A percentile compares a stretch with the other conserved stretches of the same genome.
These are phyloP conservation scores for Eucera pruinosa DNA, from an alignment of 2,888 invertebrate genomes.

Conservation along the genomic window DNA sequence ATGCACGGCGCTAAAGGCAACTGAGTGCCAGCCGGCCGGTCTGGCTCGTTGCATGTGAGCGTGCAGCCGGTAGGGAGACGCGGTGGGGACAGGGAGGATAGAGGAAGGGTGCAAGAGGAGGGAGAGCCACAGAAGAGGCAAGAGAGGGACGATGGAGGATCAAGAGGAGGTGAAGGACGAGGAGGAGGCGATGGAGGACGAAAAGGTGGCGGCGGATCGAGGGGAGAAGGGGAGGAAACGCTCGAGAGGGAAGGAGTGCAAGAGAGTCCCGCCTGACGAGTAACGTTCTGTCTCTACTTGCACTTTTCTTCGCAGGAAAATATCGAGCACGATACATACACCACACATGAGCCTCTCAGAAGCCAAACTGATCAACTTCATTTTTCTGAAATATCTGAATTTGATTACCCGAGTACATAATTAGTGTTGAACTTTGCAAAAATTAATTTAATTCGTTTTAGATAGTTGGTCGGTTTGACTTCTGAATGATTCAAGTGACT, in stretches of 20 bases:
- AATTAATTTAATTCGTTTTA: too few species aligned
- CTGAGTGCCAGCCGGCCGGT: constrained; percentile 77
- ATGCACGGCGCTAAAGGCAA: constrained; percentile 77
- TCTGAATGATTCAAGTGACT: too few species aligned
- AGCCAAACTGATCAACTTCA: too few species aligned
- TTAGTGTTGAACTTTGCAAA: too few species aligned
- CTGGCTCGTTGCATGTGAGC: constrained; percentile 70
- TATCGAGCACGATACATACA: not conserved
- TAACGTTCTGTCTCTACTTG: constrained; percentile 67
- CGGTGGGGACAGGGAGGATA: constrained; percentile 37
- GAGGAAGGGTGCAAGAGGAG: constrained; percentile 33
- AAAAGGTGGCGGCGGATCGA: constrained; percentile 30
- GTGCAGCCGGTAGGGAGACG: constrained; percentile 54
- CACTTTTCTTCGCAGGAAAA: constrained; percentile 57
- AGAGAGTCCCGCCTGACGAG: constrained; percentile 56
- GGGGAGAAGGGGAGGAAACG: constrained; percentile 18
- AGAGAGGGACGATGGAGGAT: constrained; percentile 41
- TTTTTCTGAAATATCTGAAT: too few species aligned
- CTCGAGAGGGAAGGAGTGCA: constrained; percentile 51
- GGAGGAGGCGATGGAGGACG: constrained; percentile 55
- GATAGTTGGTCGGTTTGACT: too few species aligned
- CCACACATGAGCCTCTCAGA: too few species aligned
- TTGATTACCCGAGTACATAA: too few species aligned
- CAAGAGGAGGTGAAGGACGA: constrained; percentile 54
- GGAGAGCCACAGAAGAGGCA: constrained; percentile 13